Evolutionary conservation across 1,140 invertebrate species (phyloP).

Genomic region (Anoplolepis gracilipes): DNA sequence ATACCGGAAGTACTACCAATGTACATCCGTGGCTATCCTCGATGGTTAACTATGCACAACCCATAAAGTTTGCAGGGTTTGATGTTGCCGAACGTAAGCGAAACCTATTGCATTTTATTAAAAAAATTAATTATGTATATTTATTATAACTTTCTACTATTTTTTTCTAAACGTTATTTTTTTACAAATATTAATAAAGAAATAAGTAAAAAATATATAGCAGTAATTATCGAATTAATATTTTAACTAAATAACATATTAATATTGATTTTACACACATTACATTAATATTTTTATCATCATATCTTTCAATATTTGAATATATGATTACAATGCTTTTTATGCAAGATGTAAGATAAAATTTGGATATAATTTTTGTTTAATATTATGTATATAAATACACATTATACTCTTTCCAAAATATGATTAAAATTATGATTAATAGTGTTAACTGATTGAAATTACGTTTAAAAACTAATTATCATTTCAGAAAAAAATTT

Average conservation of each 20-base stretch:
- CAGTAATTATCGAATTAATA: not conserved
- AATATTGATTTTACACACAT: not conserved
- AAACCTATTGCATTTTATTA: conserved; percentile 2
- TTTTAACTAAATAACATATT: not conserved
- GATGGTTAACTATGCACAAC: conserved; percentile 99
- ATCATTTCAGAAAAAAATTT: conserved; percentile 94
- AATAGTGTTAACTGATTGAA: not conserved
- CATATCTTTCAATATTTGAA: no score
- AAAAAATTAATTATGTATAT: not conserved
- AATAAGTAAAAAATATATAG: not conserved
- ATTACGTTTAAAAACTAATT: not conserved
- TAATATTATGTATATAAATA: no score
- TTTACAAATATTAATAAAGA: not conserved
- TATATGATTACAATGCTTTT: no score
- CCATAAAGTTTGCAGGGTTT: conserved; percentile 99
- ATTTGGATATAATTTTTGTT: no score
- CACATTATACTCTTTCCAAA: not conserved
- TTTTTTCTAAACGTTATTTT: not conserved
- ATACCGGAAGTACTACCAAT: conserved; percentile 99
- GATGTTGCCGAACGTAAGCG: conserved; percentile 96
- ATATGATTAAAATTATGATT: not conserved
- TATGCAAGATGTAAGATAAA: no score
- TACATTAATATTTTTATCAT: not conserved
- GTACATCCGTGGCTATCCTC: conserved; percentile 99
- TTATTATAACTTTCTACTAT: not conserved